A percentile compares a stretch with the other conserved stretches of the same genome.
Evolutionary conservation across 2,113 vertebrate species (phyloP).

Genomic region (Mormyrus lacerda): DNA sequence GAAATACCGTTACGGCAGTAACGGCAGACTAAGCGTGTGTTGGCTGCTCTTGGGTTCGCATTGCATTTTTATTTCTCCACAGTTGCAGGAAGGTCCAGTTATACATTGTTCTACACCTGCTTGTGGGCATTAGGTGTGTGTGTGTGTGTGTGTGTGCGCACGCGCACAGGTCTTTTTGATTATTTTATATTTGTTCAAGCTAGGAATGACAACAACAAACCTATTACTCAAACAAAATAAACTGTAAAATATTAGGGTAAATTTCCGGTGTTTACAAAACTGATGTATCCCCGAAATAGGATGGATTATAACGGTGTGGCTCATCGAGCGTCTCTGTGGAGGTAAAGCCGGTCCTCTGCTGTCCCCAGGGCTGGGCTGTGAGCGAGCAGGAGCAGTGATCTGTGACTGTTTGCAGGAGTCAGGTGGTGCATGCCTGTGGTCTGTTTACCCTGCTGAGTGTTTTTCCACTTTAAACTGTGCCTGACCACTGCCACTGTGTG

Average conservation of each 20-base stretch:
- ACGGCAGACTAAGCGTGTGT: slow-evolving; percentile 30
- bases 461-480: not conserved
- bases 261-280: not conserved
- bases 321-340: not conserved
- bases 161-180: not conserved
- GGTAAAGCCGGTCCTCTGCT: not conserved
- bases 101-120: not conserved
- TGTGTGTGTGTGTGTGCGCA: not conserved
- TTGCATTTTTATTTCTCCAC: not conserved
- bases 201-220: not conserved
- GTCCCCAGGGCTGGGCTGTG: not conserved
- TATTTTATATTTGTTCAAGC: slow-evolving; percentile 2
- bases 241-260: not conserved
- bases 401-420: not conserved
- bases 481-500: not conserved
- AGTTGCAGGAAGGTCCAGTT: slow-evolving; percentile 9
- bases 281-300: not conserved
- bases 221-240: not conserved
- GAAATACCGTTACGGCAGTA: slow-evolving; percentile 45
- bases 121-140: not conserved
- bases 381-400: not conserved
- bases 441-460: not conserved
- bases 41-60: slow-evolving; percentile 26
- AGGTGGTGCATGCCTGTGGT: not conserved
- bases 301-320: not conserved